phyloP scores from a whole-genome alignment of 2,113 vertebrate genomes.

The Anser cygnoides region DNA sequence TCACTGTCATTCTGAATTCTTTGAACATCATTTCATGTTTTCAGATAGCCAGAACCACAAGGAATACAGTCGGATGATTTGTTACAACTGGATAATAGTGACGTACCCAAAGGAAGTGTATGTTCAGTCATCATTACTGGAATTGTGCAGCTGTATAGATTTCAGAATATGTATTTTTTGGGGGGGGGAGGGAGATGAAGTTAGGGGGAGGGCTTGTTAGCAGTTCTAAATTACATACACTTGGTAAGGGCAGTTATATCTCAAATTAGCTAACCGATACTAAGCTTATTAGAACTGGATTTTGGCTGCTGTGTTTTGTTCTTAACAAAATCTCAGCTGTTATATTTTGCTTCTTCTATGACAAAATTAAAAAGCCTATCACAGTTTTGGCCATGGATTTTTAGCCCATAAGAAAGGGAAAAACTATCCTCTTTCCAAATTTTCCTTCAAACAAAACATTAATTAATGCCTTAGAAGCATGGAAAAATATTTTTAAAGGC shows the following conservation, averaged over 20 bases:
- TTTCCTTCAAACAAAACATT: background rate
- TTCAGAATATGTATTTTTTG: background rate
- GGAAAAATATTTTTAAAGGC: background rate
- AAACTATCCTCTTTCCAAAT: background rate
- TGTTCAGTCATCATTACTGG: background rate
- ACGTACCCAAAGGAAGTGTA: background rate
- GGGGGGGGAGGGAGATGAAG: too few relatives aligned
- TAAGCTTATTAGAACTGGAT: background rate
- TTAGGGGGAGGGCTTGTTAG: background rate
- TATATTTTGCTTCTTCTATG: background rate
- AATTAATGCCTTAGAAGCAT: background rate
- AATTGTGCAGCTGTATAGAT: background rate
- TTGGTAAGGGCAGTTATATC: background rate
- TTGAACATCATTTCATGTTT: background rate
- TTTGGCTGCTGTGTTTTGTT: background rate
- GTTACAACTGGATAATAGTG: background rate
- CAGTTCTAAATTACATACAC: background rate
- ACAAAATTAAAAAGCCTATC: background rate
- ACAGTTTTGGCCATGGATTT: background rate
- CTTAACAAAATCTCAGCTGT: background rate
- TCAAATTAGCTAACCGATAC: background rate
- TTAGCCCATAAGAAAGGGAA: background rate
- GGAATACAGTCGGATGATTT: background rate
- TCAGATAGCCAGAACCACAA: background rate
- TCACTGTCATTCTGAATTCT: background rate